Conservation (phyloP, 2,113 vertebrate species). For the Chaenogobius annularis region DNA sequence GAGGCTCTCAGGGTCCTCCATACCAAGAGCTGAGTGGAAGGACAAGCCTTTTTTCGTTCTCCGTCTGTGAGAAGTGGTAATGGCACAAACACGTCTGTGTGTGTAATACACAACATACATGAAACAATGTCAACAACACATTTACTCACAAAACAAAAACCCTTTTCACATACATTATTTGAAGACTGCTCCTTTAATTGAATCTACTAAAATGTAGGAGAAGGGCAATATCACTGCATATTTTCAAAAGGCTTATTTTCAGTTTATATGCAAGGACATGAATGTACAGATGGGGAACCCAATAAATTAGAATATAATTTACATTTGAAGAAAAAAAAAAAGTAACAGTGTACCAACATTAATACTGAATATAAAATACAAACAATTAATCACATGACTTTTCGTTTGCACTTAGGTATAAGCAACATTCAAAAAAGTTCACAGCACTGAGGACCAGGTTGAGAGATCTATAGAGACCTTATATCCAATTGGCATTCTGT, state of each 20-base stretch:
- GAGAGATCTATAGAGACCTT: slow-evolving; percentile 60
- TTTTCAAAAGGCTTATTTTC: slow-evolving; percentile 85
- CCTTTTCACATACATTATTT: slow-evolving; percentile 56
- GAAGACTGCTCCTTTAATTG: slow-evolving; percentile 88
- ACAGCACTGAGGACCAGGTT: slow-evolving; percentile 79
- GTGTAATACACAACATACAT: too few relatives aligned
- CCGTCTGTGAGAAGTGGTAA: too few relatives aligned
- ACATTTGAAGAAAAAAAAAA: slow-evolving; percentile 91
- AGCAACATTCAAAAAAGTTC: slow-evolving; percentile 89
- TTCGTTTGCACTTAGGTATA: slow-evolving; percentile 82
- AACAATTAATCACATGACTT: slow-evolving; percentile 92
- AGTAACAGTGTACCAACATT: slow-evolving; percentile 98
- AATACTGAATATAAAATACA: slow-evolving; percentile 99
- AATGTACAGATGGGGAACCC: slow-evolving; percentile 90
- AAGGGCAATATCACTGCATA: slow-evolving; percentile 84
- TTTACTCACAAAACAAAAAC: slow-evolving; percentile 19
- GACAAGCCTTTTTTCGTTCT: too few relatives aligned
- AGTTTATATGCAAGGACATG: slow-evolving; percentile 88
- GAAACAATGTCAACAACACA: slow-evolving; percentile 13
- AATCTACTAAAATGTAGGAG: slow-evolving; percentile 87
- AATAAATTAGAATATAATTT: slow-evolving; percentile 99
- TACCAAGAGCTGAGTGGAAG: too few relatives aligned
- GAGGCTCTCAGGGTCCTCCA: too few relatives aligned
- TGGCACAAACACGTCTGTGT: too few relatives aligned
- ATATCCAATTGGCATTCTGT: slow-evolving; percentile 55